Evolutionary conservation across 2,113 vertebrate species (phyloP).

Genomic region (Leptobrachium ailaonicum): DNA sequence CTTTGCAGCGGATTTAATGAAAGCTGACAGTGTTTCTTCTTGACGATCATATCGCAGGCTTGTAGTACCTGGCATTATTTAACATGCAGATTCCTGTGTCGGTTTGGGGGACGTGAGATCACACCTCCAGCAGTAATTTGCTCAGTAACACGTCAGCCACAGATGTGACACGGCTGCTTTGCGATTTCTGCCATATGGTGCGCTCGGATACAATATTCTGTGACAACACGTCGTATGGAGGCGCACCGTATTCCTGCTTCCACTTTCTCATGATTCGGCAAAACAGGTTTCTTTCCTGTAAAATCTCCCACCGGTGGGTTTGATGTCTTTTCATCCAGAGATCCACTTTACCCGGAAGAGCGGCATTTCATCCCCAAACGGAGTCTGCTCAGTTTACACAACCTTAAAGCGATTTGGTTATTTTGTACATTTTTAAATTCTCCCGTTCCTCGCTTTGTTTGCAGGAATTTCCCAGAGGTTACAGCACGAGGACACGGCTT

Average conservation of each 20-base stretch:
- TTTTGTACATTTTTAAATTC: too few species aligned
- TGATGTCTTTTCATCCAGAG: too few species aligned
- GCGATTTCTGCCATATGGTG: conserved; percentile 24
- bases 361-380: too few species aligned
- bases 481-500: too few species aligned
- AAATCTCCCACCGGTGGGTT: too few species aligned
- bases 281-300: not conserved
- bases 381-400: too few species aligned
- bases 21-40: conserved; percentile 25
- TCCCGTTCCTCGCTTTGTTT: too few species aligned
- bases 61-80: conserved; percentile 22
- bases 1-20: conserved; percentile 12
- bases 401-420: too few species aligned
- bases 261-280: not conserved
- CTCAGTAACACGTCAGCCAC: conserved; percentile 19
- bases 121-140: conserved; percentile 24
- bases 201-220: not conserved
- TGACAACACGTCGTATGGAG: not conserved
- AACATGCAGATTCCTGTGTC: conserved; percentile 5
- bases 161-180: conserved; percentile 20
- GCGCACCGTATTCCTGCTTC: not conserved
- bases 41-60: conserved; percentile 21
- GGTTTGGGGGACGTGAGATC: conserved; percentile 15
- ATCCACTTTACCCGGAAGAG: too few species aligned
- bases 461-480: too few species aligned